Evolutionary conservation across 2,888 invertebrate genomes (phyloP).

Genomic region (Anodontia alba): DNA sequence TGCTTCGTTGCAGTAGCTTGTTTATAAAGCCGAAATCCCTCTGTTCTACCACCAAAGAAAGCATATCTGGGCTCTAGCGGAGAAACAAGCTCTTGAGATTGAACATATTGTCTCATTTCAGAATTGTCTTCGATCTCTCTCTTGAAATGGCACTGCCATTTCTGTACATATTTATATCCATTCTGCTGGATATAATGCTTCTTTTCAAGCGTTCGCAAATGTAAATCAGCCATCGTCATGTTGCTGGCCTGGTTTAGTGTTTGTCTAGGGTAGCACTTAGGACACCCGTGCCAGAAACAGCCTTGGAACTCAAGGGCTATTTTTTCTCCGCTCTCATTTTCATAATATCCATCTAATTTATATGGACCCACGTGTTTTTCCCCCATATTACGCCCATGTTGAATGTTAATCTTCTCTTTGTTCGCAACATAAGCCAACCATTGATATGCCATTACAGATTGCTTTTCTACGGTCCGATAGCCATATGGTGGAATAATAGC

Average conservation of each 20-base stretch:
- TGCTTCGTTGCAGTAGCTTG: too few species aligned
- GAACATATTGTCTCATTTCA: conserved; percentile 41
- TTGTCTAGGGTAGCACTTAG: conserved; percentile 20
- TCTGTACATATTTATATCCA: conserved; percentile 52
- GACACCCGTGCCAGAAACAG: conserved; percentile 46
- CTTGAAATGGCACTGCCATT: conserved; percentile 68
- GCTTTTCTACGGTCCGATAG: neutral
- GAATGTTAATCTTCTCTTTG: conserved; percentile 13
- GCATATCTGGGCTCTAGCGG: conserved; percentile 68
- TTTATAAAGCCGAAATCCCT: conserved; percentile 65
- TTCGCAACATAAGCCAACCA: neutral
- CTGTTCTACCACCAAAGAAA: conserved; percentile 74
- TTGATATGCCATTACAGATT: neutral
- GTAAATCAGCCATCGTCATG: conserved; percentile 40
- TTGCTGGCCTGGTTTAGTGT: conserved; percentile 36
- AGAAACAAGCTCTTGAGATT: conserved; percentile 37
- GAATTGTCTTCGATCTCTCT: conserved; percentile 40
- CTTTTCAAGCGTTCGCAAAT: conserved; percentile 37
- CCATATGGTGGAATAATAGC: conserved; percentile 51
- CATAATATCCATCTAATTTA: conserved; percentile 42
- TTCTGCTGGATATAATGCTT: conserved; percentile 24
- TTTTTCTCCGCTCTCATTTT: conserved; percentile 17
- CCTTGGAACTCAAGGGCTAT: conserved; percentile 49
- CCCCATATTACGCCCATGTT: conserved; percentile 36
- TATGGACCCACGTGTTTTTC: conserved; percentile 39